These are phyloP conservation scores for Phalacrocorax pelagicus DNA, from an alignment of 2,113 vertebrate genomes.

Conservation along the genomic window DNA sequence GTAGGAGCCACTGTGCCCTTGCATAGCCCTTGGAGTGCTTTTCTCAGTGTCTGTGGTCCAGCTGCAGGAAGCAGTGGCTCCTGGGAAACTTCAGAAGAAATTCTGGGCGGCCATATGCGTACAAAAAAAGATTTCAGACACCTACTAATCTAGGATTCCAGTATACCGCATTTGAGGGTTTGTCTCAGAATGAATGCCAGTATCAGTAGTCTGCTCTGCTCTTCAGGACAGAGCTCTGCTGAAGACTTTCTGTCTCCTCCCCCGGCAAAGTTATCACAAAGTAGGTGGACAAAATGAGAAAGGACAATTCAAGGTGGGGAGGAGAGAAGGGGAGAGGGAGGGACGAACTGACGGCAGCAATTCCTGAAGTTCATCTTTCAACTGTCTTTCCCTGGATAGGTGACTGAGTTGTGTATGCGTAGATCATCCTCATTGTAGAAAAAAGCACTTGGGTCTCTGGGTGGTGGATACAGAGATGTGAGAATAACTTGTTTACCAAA, in stretches of 20 bases:
- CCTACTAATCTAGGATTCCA: neutral
- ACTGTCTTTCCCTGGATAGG: neutral
- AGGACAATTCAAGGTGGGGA: neutral
- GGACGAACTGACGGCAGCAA: neutral
- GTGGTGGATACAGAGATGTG: neutral
- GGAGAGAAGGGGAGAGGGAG: neutral
- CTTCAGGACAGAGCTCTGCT: neutral
- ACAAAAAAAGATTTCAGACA: neutral
- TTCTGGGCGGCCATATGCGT: neutral
- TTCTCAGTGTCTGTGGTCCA: neutral
- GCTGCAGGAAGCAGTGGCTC: neutral
- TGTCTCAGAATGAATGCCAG: neutral
- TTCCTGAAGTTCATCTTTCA: neutral
- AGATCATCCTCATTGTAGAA: neutral
- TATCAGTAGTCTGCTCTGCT: neutral
- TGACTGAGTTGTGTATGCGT: neutral
- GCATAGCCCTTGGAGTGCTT: neutral
- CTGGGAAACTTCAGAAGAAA: neutral
- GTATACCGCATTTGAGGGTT: neutral
- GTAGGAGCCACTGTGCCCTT: neutral
- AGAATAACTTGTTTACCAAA: neutral
- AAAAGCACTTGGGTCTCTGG: neutral
- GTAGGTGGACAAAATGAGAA: neutral
- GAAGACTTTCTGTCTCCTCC: neutral
- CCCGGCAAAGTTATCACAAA: rapidly evolving